These are phyloP conservation scores for Furcula furcula DNA, from an alignment of 2,888 invertebrate species.

Conservation along the genomic window DNA sequence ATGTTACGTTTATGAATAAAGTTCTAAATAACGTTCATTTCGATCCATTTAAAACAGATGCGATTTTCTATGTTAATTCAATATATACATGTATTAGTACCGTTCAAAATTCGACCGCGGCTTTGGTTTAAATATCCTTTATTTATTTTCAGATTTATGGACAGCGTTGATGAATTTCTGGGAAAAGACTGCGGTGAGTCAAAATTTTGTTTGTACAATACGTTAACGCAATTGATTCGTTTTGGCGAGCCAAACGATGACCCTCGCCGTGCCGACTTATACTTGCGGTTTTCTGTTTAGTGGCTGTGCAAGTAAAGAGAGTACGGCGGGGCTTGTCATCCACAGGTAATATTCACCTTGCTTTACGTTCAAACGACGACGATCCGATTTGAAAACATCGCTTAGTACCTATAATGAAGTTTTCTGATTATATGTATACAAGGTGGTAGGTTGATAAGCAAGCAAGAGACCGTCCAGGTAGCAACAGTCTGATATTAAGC, in stretches of 20 bases:
- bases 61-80: too few species aligned
- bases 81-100: too few species aligned
- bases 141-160: constrained; percentile 69
- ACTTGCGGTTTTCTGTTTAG: constrained; percentile 55
- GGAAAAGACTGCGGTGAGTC: constrained; percentile 63
- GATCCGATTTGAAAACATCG: too few species aligned
- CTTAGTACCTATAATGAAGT: too few species aligned
- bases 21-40: too few species aligned
- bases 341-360: constrained; percentile 39
- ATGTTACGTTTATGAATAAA: too few species aligned
- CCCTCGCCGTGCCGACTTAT: constrained; percentile 38
- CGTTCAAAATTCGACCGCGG: too few species aligned
- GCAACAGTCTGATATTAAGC: too few species aligned
- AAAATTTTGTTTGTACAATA: constrained; percentile 48
- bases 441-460: too few species aligned
- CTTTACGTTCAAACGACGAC: not conserved
- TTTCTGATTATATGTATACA: too few species aligned
- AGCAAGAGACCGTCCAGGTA: too few species aligned
- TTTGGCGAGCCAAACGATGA: constrained; percentile 44
- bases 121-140: constrained; percentile 36
- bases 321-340: constrained; percentile 38
- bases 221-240: constrained; percentile 52
- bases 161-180: constrained; percentile 64
- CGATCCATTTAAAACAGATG: too few species aligned
- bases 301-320: constrained; percentile 46